phyloP scores from a whole-genome alignment of 2,888 invertebrate species.

The Parascotia fuliginaria region DNA sequence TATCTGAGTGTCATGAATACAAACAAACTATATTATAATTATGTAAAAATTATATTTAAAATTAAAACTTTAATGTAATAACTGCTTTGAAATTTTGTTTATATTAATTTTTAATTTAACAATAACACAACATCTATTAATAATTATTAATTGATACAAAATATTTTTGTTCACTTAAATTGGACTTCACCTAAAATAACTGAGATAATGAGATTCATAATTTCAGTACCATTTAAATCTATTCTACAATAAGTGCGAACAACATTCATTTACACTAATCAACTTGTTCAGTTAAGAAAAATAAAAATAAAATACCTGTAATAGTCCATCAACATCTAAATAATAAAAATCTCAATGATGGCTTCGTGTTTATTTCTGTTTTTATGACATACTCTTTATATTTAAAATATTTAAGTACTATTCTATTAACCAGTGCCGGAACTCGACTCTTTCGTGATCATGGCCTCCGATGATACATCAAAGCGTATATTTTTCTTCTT shows the following conservation, averaged over 20 bases:
- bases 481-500: conserved; percentile 81
- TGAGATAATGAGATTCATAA: conserved; percentile 42
- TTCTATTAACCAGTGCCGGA: conserved; percentile 56
- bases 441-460: conserved; percentile 64
- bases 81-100: too few relatives aligned
- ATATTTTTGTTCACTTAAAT: conserved; percentile 30
- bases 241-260: conserved; percentile 24
- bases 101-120: background rate
- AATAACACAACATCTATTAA: background rate
- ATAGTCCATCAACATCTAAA: conserved; percentile 26
- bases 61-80: too few relatives aligned
- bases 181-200: conserved; percentile 37
- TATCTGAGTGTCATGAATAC: conserved; percentile 10
- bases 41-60: too few relatives aligned
- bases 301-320: conserved; percentile 9
- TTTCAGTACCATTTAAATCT: conserved; percentile 32
- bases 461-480: conserved; percentile 75
- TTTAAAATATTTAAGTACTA: conserved; percentile 34
- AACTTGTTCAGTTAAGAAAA: conserved; percentile 8
- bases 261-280: conserved; percentile 24
- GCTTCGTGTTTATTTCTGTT: conserved; percentile 44
- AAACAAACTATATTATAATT: background rate
- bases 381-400: conserved; percentile 34
- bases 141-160: too few relatives aligned
- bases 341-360: conserved; percentile 39